Evolutionary conservation across 2,113 vertebrate genomes (phyloP).

Genomic region (Lepus timidus): DNA sequence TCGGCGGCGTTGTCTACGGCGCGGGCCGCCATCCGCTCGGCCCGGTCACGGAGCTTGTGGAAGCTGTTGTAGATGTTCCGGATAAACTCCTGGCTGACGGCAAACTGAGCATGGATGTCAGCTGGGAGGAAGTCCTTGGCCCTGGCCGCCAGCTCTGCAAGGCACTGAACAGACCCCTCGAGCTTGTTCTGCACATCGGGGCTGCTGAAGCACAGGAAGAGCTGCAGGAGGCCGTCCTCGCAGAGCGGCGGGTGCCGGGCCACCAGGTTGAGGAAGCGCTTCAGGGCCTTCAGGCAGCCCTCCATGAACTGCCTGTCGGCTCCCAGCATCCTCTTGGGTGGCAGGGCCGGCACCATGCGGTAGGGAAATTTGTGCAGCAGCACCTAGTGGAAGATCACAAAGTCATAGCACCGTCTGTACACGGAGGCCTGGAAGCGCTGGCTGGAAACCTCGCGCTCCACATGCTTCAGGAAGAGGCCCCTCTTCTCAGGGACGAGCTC

Average conservation of each 20-base stretch:
- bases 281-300: constrained; percentile 92
- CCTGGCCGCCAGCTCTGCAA: constrained; percentile 93
- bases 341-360: constrained; percentile 95
- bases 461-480: constrained; percentile 98
- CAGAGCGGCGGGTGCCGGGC: constrained; percentile 96
- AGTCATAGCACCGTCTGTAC: constrained; percentile 96
- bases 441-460: constrained; percentile 98
- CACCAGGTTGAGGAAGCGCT: constrained; percentile 96
- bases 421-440: constrained; percentile 95
- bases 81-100: constrained; percentile 95
- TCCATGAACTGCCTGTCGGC: constrained; percentile 98
- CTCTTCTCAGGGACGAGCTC: constrained; percentile 99
- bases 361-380: constrained; percentile 96
- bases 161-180: constrained; percentile 93
- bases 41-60: constrained; percentile 94
- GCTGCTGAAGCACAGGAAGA: constrained; percentile 96
- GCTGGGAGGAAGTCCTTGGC: constrained; percentile 98
- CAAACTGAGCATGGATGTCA: constrained; percentile 96
- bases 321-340: constrained; percentile 96
- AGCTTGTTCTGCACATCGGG: constrained; percentile 96
- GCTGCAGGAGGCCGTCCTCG: constrained; percentile 94
- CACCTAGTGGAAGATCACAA: constrained; percentile 97
- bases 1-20: constrained; percentile 95
- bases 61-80: constrained; percentile 96
- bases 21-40: constrained; percentile 93